These are phyloP conservation scores for Lasiommata megera DNA, from an alignment of 2,888 invertebrate species.

Conservation along the genomic window DNA sequence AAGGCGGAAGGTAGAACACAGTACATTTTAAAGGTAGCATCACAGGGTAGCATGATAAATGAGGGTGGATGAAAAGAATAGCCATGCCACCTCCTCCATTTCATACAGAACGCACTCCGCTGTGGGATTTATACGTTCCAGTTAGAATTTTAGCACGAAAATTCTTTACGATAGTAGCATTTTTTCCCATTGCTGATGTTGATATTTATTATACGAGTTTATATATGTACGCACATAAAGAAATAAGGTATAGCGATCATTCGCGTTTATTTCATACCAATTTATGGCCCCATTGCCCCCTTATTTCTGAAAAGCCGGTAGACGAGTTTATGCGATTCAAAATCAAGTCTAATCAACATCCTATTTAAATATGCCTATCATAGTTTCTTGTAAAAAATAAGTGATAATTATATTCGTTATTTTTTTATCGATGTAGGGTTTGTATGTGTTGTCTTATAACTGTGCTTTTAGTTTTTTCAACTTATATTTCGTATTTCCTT, in stretches of 20 bases:
- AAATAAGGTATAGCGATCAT: background rate
- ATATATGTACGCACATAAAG: background rate
- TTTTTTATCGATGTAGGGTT: too few species aligned
- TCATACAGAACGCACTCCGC: conserved; percentile 26
- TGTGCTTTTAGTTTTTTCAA: too few species aligned
- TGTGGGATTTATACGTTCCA: conserved; percentile 30
- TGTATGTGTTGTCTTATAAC: too few species aligned
- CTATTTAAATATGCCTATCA: too few species aligned
- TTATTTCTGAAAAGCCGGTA: too few species aligned
- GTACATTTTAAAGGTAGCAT: conserved; percentile 28
- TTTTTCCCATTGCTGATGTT: conserved; percentile 20
- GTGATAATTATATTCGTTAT: too few species aligned
- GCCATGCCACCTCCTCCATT: conserved; percentile 24
- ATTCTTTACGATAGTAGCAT: conserved; percentile 39
- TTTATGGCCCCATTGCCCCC: too few species aligned
- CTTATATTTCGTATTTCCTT: too few species aligned
- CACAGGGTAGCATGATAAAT: conserved; percentile 30
- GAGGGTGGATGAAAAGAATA: conserved; percentile 27
- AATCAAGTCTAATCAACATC: too few species aligned
- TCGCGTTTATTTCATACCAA: too few species aligned
- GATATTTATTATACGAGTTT: background rate
- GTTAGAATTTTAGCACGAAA: conserved; percentile 41
- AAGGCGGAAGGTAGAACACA: conserved; percentile 21
- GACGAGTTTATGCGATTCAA: too few species aligned
- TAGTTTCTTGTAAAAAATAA: too few species aligned